Percentiles rank a stretch among this genome's conserved stretches.
These are phyloP conservation scores for Caenorhabditis japonica DNA, from an alignment of 2,888 invertebrate genomes.

Conservation along the genomic window DNA sequence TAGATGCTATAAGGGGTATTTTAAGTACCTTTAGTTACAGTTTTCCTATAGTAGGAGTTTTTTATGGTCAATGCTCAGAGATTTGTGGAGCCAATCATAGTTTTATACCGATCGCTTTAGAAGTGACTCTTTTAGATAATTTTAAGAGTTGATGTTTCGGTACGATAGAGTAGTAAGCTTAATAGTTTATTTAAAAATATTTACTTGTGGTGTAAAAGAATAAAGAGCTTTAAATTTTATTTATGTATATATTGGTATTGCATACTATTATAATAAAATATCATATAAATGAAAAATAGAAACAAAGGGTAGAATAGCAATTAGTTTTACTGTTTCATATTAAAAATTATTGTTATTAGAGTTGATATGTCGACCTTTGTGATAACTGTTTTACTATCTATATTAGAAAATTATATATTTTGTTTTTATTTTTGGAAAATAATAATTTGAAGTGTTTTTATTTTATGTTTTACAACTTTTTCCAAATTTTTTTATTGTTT, in stretches of 20 bases:
- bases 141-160: constrained; percentile 65
- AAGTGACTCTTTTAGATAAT: constrained; percentile 64
- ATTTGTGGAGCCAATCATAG: constrained; percentile 87
- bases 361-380: constrained; percentile 65
- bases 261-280: constrained; percentile 81
- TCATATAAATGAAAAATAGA: constrained; percentile 60
- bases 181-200: constrained; percentile 63
- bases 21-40: constrained; percentile 81
- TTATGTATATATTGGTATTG: constrained; percentile 63
- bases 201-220: constrained; percentile 65
- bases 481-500: constrained; percentile 44
- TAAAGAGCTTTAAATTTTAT: constrained; percentile 56
- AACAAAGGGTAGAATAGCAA: constrained; percentile 59
- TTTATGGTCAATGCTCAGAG: constrained; percentile 86
- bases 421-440: constrained; percentile 48
- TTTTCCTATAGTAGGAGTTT: constrained; percentile 83
- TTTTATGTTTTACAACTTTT: constrained; percentile 64
- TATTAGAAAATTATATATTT: constrained; percentile 67
- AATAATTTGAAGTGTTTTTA: constrained; percentile 65
- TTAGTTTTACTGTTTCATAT: constrained; percentile 64
- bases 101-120: constrained; percentile 84
- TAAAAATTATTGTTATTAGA: constrained; percentile 62
- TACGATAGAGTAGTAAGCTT: constrained; percentile 59
- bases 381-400: constrained; percentile 60
- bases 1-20: constrained; percentile 79